phyloP scores from a whole-genome alignment of 2,888 invertebrate species.

The Miltochrista miniata region DNA sequence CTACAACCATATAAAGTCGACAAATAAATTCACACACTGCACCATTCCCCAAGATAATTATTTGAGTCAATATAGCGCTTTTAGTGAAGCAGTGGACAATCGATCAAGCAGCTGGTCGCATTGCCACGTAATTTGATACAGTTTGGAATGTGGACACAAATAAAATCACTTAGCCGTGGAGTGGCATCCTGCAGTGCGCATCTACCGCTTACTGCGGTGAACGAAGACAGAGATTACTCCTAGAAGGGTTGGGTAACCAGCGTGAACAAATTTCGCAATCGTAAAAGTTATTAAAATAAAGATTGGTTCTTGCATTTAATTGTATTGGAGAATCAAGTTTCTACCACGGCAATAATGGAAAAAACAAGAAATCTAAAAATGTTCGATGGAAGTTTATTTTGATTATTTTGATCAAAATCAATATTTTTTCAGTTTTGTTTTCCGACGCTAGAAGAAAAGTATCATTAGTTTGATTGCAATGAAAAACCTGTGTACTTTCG shows the following conservation, averaged over 20 bases:
- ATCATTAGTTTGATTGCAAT: too few species aligned
- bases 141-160: slow-evolving; percentile 82
- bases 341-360: not conserved
- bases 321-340: not conserved
- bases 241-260: slow-evolving; percentile 25
- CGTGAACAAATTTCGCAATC: slow-evolving; percentile 10
- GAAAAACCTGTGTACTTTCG: too few species aligned
- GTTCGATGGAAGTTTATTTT: not conserved
- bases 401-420: too few species aligned
- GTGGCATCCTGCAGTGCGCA: slow-evolving; percentile 76
- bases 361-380: too few species aligned
- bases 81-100: slow-evolving; percentile 66
- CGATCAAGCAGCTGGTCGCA: slow-evolving; percentile 78
- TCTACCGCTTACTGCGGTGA: slow-evolving; percentile 60
- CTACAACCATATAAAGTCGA: slow-evolving; percentile 16
- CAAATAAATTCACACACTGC: slow-evolving; percentile 26
- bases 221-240: slow-evolving; percentile 38
- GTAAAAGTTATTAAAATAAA: not conserved
- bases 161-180: slow-evolving; percentile 81
- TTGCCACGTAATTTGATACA: slow-evolving; percentile 78
- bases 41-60: slow-evolving; percentile 49
- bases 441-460: too few species aligned
- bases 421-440: too few species aligned
- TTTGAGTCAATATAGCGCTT: slow-evolving; percentile 67
- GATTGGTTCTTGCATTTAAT: not conserved